phyloP scores from a whole-genome alignment of 2,797 vertebrate genomes.

The Astyanax mexicanus region DNA sequence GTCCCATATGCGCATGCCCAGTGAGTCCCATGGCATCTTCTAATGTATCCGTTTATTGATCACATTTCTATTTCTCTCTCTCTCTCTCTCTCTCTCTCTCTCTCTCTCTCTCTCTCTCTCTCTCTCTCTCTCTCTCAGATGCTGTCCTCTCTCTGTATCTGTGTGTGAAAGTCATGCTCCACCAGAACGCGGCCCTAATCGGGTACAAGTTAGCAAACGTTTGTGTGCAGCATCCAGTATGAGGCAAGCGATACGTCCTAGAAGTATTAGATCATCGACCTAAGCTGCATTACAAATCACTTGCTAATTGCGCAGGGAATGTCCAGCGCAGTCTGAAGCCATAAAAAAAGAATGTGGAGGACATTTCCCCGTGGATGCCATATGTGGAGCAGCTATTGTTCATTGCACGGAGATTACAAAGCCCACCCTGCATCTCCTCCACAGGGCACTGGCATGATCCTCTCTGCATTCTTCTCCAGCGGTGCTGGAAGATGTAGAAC shows the following conservation, averaged over 20 bases:
- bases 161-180: constrained; percentile 42
- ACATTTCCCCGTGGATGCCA: background rate
- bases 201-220: constrained; percentile 26
- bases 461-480: constrained; percentile 36
- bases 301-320: constrained; percentile 9
- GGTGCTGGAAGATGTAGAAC: constrained; percentile 21
- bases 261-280: constrained; percentile 21
- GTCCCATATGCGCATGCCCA: constrained; percentile 39
- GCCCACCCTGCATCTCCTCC: constrained; percentile 30
- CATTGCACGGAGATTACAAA: constrained; percentile 20
- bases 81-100: constrained; percentile 14
- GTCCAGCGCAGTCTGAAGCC: background rate
- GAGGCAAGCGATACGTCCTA: constrained; percentile 13
- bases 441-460: constrained; percentile 20
- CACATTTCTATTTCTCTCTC: constrained; percentile 44
- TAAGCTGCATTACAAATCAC: constrained; percentile 22
- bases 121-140: constrained; percentile 29
- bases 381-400: constrained; percentile 33
- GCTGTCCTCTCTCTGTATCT: constrained; percentile 2
- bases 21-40: constrained; percentile 55
- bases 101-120: constrained; percentile 27
- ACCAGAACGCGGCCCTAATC: constrained; percentile 8
- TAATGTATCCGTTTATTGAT: constrained; percentile 61
- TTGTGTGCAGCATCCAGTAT: background rate
- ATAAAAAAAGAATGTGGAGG: background rate